Evolutionary conservation across 2,113 vertebrate species (phyloP), one percentile per base, ranked within the genome.

Genomic region (Notarius quadriscutis): DNA sequence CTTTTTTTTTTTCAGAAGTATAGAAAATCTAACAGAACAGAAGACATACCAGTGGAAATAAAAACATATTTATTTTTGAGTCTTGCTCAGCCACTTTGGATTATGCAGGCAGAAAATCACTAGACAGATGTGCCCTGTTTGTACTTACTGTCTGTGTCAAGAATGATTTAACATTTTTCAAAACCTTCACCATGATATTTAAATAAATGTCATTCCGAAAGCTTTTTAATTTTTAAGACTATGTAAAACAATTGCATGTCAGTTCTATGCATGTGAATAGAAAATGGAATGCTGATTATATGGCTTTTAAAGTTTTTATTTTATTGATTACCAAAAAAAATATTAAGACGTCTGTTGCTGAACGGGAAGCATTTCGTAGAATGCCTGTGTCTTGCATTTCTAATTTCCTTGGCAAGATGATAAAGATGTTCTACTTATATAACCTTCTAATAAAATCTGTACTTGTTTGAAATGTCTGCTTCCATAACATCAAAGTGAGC

Each of bases 31-130:
- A 58, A 81, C 60, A 60, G 6, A 57, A 30, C n/a, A 27, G 12
- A 79, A 10, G 12, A n/a, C 17, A 20, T 58, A 79, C 53, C 51
- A 57, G n/a, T 57, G 53, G 22, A 30, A 30, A 79, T 57, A 6
- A 79, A 79, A 79, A 79, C 4, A 17, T 5, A 79, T 79, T 30
- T 79, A 57, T 79, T 79, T 80, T 57, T 18, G 8, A 30, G 53
- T 30, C n/a, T 30, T 60, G 78, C 78, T 58, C 15, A 60, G 55
- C 27, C 55, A 58, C 27, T 17, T 34, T 34, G 27, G 55, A 81
- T 60, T 60, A 81, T 34, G 53, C 78, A 41, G 78, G 53, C 78
- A 27, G 50, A 78, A 78, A 78, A 78, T 78, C 75, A 78, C 75
- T 27, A 78, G 75, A 78, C 75, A 78, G 75, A 78, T 81, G 78